These are phyloP conservation scores for Thryonomys swinderianus DNA, from an alignment of 2,113 vertebrate genomes.

Conservation along the genomic window DNA sequence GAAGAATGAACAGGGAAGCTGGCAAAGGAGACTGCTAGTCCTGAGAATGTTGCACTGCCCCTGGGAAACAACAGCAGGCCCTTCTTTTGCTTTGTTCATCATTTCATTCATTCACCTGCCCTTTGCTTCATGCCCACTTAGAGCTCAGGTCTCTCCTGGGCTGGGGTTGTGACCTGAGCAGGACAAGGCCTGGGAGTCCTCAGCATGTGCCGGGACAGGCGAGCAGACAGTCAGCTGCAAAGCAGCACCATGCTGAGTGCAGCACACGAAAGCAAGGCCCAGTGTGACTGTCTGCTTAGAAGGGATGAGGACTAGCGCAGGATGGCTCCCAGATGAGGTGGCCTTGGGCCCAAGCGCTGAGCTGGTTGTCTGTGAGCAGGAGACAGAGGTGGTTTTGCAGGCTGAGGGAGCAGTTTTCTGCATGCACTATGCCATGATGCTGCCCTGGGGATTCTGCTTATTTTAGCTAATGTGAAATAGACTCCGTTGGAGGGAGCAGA, in stretches of 20 bases:
- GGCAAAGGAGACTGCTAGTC: not conserved
- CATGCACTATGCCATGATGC: accelerated
- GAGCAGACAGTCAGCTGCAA: not conserved
- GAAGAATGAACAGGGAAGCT: not conserved
- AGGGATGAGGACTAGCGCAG: not conserved
- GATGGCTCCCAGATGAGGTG: not conserved
- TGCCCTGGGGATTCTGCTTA: not conserved
- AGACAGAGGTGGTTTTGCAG: not conserved
- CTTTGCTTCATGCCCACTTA: not conserved
- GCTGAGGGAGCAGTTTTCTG: not conserved
- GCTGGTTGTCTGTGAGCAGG: not conserved
- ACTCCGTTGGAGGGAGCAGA: not conserved
- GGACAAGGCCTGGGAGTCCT: not conserved
- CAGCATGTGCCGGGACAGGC: not conserved
- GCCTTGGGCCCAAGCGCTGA: accelerated
- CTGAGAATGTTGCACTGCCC: not conserved
- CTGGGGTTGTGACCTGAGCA: not conserved
- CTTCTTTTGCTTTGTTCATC: not conserved
- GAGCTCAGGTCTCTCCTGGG: not conserved
- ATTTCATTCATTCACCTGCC: not conserved
- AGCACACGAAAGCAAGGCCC: not conserved
- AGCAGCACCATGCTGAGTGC: not conserved
- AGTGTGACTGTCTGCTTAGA: not conserved
- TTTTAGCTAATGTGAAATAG: not conserved
- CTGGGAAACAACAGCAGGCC: not conserved